Percentiles rank a stretch among this genome's conserved stretches.
Evolutionary conservation across 2,113 vertebrate species (phyloP).

Genomic region (Eonycteris spelaea): DNA sequence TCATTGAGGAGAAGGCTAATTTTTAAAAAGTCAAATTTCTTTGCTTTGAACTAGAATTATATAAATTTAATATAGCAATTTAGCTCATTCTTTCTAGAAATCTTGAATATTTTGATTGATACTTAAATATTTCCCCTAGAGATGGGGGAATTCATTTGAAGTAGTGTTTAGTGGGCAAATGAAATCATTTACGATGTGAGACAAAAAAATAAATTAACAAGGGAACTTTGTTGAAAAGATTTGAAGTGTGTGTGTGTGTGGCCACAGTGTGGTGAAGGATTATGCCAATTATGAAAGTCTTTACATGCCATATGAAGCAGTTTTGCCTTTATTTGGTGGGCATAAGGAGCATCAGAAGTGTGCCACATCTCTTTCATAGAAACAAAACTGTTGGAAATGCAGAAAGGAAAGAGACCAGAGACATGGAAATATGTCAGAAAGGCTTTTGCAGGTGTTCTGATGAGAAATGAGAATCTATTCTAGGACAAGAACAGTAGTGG

Average conservation of each 20-base stretch:
- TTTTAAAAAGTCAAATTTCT: not conserved
- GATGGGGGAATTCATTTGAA: not conserved
- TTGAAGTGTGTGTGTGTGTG: not conserved
- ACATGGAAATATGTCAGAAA: not conserved
- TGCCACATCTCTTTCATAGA: not conserved
- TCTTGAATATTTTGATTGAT: not conserved
- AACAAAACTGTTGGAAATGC: not conserved
- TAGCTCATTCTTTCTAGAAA: not conserved
- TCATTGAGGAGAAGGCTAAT: not conserved
- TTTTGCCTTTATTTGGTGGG: not conserved
- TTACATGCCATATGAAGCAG: not conserved
- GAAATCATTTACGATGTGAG: not conserved
- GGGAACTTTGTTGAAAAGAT: not conserved
- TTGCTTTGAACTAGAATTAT: not conserved
- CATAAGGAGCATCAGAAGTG: not conserved
- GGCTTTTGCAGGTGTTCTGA: not conserved
- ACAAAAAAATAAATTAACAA: not conserved
- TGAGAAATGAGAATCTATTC: not conserved
- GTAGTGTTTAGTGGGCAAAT: not conserved
- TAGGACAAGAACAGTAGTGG: not conserved
- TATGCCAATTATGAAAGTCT: not conserved
- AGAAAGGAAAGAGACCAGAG: not conserved
- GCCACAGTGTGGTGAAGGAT: not conserved
- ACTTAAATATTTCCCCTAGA: constrained; percentile 28
- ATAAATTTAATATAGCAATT: not conserved